phyloP scores from a whole-genome alignment of 2,113 vertebrate genomes.

The Dicaeum eximium region DNA sequence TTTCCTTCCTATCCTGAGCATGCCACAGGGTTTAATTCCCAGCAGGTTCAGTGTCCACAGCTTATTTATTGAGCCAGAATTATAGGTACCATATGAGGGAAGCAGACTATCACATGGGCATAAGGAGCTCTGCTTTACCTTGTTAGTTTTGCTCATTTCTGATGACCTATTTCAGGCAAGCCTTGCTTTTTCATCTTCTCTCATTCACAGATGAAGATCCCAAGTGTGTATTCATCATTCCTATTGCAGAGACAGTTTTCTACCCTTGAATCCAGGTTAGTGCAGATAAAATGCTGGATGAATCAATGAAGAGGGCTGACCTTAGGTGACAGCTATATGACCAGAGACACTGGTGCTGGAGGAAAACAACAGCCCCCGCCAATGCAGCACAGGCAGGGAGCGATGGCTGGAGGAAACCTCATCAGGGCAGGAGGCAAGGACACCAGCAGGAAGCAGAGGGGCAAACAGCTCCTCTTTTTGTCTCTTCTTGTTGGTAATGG shows the following conservation, averaged over 20 bases:
- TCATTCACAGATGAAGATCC: not conserved
- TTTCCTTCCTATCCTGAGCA: not conserved
- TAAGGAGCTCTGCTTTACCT: not conserved
- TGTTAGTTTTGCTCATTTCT: not conserved
- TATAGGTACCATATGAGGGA: not conserved
- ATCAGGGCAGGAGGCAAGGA: not conserved
- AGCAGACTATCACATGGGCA: fast-evolving
- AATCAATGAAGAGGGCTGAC: not conserved
- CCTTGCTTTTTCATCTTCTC: not conserved
- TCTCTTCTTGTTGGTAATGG: not conserved
- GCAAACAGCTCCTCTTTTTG: not conserved
- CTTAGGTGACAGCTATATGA: not conserved
- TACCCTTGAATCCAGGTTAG: not conserved
- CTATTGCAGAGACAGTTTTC: not conserved
- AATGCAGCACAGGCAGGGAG: not conserved
- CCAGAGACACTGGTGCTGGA: fast-evolving
- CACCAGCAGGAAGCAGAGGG: not conserved
- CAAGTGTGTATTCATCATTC: not conserved
- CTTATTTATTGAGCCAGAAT: not conserved
- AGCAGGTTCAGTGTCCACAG: not conserved
- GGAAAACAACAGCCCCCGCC: not conserved
- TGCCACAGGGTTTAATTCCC: not conserved
- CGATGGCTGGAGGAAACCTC: fast-evolving
- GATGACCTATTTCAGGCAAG: not conserved
- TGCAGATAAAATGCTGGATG: not conserved